phyloP scores from a whole-genome alignment of 2,888 invertebrate genomes.

The Itoplectis maculator region DNA sequence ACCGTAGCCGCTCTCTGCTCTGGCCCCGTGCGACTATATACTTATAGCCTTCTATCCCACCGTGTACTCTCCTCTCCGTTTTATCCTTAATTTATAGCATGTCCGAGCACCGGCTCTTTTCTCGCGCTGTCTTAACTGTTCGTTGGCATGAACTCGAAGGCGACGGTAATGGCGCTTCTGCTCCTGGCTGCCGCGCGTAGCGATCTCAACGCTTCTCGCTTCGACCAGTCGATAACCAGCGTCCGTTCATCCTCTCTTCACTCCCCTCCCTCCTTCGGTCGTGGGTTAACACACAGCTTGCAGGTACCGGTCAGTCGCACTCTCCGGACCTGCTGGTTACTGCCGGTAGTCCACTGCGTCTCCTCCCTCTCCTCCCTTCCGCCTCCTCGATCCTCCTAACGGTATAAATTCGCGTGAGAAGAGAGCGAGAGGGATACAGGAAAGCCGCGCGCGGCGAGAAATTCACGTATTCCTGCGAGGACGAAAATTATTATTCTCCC shows the following conservation, averaged over 20 bases:
- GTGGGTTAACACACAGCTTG: conserved; percentile 25
- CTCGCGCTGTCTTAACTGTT: conserved; percentile 80
- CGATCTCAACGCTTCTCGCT: conserved; percentile 49
- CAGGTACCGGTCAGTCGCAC: conserved; percentile 48
- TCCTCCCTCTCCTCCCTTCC: no score
- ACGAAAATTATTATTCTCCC: conserved; percentile 56
- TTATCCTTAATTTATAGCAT: conserved; percentile 82
- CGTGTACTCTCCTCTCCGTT: conserved; percentile 77
- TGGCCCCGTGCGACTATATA: conserved; percentile 61
- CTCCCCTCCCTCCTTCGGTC: background rate
- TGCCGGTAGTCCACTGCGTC: conserved; percentile 1
- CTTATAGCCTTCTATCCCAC: conserved; percentile 15
- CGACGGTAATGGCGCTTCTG: conserved; percentile 48
- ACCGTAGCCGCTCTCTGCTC: conserved; percentile 73
- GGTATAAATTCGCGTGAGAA: conserved; percentile 44
- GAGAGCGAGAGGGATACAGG: conserved; percentile 47
- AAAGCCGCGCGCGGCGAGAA: conserved; percentile 22
- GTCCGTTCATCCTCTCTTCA: conserved; percentile 25
- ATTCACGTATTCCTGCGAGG: conserved; percentile 29
- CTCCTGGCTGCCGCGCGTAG: conserved; percentile 2
- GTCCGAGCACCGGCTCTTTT: conserved; percentile 66
- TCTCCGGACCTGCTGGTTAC: conserved; percentile 35
- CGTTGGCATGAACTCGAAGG: conserved; percentile 81
- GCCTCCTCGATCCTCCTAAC: conserved; percentile 42
- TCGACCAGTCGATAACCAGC: conserved; percentile 43